phyloP scores from a whole-genome alignment of 2,113 vertebrate species.

The Dendrocopos noguchii region DNA sequence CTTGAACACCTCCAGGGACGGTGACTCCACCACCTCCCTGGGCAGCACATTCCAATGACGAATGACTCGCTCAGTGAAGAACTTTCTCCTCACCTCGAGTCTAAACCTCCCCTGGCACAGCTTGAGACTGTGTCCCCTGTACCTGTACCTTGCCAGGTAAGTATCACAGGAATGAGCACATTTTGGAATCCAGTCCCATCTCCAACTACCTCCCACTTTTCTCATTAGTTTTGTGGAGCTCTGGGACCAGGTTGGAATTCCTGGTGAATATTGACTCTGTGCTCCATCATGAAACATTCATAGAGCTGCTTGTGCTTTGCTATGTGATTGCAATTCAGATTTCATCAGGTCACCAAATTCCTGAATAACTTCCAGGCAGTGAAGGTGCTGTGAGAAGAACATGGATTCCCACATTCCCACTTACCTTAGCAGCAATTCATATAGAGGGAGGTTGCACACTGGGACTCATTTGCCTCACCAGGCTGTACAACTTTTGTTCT shows the following conservation, averaged over 20 bases:
- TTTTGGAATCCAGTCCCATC: not conserved
- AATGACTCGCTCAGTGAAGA: too few relatives aligned
- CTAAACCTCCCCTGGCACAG: too few relatives aligned
- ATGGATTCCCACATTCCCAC: not conserved
- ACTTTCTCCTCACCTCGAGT: too few relatives aligned
- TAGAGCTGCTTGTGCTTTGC: not conserved
- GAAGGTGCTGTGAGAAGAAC: not conserved
- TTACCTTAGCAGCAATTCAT: not conserved
- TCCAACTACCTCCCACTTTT: not conserved
- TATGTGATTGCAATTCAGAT: not conserved
- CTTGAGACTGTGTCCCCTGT: too few relatives aligned
- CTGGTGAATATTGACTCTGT: fast-evolving
- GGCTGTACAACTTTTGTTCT: not conserved
- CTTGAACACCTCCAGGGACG: too few relatives aligned
- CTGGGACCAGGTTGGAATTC: not conserved
- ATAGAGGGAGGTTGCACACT: not conserved
- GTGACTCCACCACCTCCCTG: too few relatives aligned
- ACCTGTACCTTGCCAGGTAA: not conserved
- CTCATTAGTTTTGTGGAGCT: not conserved
- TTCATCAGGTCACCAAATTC: not conserved
- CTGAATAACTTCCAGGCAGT: not conserved
- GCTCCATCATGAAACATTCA: not conserved
- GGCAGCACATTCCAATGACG: too few relatives aligned
- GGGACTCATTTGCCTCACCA: not conserved
- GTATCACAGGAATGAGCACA: not conserved